phyloP scores from a whole-genome alignment of 2,797 vertebrate species.

The Nyctibius grandis region DNA sequence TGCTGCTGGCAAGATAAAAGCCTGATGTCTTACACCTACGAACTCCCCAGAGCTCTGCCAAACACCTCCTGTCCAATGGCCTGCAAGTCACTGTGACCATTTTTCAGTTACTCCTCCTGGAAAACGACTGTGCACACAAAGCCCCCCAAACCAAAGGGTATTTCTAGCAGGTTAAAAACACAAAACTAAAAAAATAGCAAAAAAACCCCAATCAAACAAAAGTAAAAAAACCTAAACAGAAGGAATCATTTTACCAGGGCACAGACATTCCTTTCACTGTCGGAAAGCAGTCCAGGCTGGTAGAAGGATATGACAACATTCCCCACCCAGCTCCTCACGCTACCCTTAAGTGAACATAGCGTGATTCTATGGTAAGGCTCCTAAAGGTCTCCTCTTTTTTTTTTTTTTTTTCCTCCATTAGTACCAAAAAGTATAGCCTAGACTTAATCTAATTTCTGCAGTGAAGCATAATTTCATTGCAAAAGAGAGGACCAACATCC shows the following conservation, averaged over 20 bases:
- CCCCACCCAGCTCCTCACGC: not conserved
- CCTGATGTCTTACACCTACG: not conserved
- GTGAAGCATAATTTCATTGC: not conserved
- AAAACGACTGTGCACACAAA: not conserved
- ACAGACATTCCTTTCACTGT: not conserved
- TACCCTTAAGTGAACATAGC: not conserved
- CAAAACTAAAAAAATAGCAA: not conserved
- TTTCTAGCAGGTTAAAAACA: not conserved
- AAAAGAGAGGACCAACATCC: not conserved
- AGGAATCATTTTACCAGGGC: not conserved
- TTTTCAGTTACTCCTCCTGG: not conserved
- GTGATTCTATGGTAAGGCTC: not conserved
- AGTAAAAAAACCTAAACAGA: not conserved
- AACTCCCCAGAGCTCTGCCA: not conserved
- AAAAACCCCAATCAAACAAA: not conserved
- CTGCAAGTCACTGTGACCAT: not conserved
- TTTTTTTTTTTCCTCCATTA: not conserved
- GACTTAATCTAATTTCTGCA: not conserved
- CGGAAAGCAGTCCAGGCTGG: not conserved
- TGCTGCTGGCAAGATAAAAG: not conserved
- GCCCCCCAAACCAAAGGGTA: not conserved
- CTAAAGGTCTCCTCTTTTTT: not conserved
- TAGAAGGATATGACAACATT: not conserved
- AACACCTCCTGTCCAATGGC: not conserved
- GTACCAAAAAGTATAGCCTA: not conserved